phyloP scores from a whole-genome alignment of 2,888 invertebrate species.

The Conchocele bisecta region DNA sequence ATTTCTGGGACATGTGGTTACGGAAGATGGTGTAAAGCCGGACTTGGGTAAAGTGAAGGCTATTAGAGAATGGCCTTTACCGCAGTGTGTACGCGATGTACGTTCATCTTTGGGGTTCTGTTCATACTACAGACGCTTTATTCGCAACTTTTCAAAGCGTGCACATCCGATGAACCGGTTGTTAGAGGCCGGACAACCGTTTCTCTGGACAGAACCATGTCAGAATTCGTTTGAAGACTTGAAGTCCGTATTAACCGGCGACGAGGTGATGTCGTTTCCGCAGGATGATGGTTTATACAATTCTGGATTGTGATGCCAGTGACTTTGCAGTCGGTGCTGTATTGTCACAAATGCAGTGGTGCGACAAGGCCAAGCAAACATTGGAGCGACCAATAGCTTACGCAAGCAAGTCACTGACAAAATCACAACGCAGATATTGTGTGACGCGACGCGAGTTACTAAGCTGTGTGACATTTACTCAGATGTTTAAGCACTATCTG shows the following conservation, averaged over 20 bases:
- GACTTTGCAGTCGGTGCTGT: conserved; percentile 34
- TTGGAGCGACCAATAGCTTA: conserved; percentile 38
- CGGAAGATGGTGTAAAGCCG: conserved; percentile 29
- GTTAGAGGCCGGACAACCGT: conserved; percentile 23
- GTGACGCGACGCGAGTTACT: conserved; percentile 44
- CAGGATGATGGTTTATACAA: no score
- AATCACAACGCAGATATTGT: conserved; percentile 40
- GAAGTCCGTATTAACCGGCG: conserved; percentile 29
- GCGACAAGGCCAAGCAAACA: conserved; percentile 14
- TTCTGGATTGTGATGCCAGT: conserved; percentile 43
- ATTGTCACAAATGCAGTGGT: conserved; percentile 46
- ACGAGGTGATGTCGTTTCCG: conserved; percentile 39
- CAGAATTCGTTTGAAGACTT: conserved; percentile 35
- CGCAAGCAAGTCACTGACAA: conserved; percentile 44
- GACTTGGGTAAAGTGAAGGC: conserved; percentile 22
- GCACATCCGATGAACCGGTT: conserved; percentile 26
- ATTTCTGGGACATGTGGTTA: conserved; percentile 43
- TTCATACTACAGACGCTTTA: conserved; percentile 43
- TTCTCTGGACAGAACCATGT: conserved; percentile 44
- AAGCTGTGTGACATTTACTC: conserved; percentile 39
- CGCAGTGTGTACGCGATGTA: conserved; percentile 1
- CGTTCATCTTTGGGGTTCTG: conserved; percentile 33
- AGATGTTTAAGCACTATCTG: conserved; percentile 25
- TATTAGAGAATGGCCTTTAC: conserved; percentile 25
- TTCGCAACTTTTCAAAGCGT: conserved; percentile 21